Evolutionary conservation across 2,888 invertebrate species (phyloP).

Genomic region (Pherbina coryleti): DNA sequence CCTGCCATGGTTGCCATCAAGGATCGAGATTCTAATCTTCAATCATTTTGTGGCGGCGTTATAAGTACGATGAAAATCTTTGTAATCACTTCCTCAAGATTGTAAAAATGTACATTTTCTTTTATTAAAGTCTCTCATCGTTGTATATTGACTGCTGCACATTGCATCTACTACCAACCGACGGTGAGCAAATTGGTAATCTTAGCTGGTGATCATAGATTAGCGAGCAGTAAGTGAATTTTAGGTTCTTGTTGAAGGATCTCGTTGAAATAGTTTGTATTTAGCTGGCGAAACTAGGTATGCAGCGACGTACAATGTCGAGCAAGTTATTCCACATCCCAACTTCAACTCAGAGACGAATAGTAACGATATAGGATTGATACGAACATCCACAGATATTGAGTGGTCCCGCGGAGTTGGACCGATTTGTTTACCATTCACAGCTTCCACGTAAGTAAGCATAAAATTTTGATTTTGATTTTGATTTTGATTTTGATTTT

Average conservation of each 20-base stretch:
- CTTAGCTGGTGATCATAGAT: slow-evolving; percentile 72
- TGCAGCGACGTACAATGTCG: slow-evolving; percentile 58
- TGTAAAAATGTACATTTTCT: not conserved
- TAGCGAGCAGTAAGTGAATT: slow-evolving; percentile 64
- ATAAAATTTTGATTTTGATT: no score
- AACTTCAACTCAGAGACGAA: slow-evolving; percentile 48
- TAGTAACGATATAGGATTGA: slow-evolving; percentile 72
- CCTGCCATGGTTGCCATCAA: slow-evolving; percentile 73
- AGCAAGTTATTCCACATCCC: slow-evolving; percentile 56
- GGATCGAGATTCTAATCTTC: not conserved
- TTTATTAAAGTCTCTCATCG: slow-evolving; percentile 58
- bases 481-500: no score
- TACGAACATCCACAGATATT: slow-evolving; percentile 68
- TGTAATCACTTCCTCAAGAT: not conserved
- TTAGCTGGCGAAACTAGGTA: slow-evolving; percentile 43
- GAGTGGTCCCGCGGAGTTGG: slow-evolving; percentile 72
- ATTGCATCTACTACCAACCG: slow-evolving; percentile 63
- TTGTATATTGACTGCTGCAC: slow-evolving; percentile 72
- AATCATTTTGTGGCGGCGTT: slow-evolving; percentile 69
- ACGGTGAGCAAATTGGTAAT: slow-evolving; percentile 58
- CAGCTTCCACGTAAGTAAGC: slow-evolving; percentile 52
- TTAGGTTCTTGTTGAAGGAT: not conserved
- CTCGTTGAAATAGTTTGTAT: slow-evolving; percentile 41
- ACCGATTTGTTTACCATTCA: slow-evolving; percentile 73
- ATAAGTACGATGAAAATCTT: slow-evolving; percentile 62